phyloP scores from a whole-genome alignment of 2,113 vertebrate species.

The Lathamus discolor region DNA sequence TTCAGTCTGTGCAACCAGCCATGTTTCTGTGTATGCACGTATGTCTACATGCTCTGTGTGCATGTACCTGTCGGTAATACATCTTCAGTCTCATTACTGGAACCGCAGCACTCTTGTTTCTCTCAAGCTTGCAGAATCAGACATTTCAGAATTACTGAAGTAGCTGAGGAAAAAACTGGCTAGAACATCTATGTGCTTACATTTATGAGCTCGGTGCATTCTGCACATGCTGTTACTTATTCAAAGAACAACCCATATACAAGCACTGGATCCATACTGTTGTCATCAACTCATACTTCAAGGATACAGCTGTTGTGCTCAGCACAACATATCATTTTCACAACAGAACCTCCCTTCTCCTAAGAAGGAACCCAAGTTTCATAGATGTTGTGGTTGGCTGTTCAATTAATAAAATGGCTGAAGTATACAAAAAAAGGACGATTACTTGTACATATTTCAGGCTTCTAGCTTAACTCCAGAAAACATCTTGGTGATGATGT shows the following conservation, averaged over 20 bases:
- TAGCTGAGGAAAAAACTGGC: background rate
- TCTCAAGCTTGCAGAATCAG: background rate
- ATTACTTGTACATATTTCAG: background rate
- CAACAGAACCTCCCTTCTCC: background rate
- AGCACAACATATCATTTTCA: background rate
- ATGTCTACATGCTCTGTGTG: fast-evolving
- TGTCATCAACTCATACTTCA: background rate
- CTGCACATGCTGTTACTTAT: background rate
- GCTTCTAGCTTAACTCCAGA: background rate
- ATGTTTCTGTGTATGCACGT: fast-evolving
- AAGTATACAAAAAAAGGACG: background rate
- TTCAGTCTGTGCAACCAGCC: fast-evolving
- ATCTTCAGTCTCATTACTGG: background rate
- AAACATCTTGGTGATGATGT: background rate
- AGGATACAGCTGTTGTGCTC: fast-evolving
- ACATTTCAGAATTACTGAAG: background rate
- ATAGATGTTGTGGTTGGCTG: background rate
- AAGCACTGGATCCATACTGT: background rate
- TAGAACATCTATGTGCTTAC: fast-evolving
- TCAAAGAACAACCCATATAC: background rate
- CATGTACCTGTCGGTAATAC: fast-evolving
- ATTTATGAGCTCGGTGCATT: background rate
- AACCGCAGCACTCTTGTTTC: background rate
- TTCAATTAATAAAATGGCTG: background rate
- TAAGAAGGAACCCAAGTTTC: background rate